phyloP scores from a whole-genome alignment of 2,888 invertebrate species.

The Drosophila setosimentum region DNA sequence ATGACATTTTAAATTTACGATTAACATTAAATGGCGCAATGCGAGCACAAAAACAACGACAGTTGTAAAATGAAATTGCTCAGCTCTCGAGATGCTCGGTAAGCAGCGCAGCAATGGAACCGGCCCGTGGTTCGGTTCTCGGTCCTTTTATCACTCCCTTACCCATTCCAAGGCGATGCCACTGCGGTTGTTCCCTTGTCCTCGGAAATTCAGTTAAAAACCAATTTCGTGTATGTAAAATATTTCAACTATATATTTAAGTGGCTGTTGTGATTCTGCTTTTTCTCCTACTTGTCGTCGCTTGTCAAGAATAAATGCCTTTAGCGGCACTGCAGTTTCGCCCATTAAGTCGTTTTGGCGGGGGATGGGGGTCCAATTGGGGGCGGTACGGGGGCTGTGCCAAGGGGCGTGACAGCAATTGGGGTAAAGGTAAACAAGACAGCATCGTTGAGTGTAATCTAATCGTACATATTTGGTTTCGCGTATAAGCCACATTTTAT shows the following conservation, averaged over 20 bases:
- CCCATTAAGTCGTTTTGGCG: constrained; percentile 51
- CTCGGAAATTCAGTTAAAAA: constrained; percentile 73
- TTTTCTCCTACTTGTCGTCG: constrained; percentile 64
- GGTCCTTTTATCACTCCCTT: background rate
- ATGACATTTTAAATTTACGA: constrained; percentile 80
- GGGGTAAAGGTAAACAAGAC: constrained; percentile 51
- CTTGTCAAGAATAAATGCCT: constrained; percentile 71
- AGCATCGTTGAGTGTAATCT: constrained; percentile 52
- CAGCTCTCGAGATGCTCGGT: constrained; percentile 56
- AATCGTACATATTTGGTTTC: constrained; percentile 48
- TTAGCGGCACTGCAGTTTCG: constrained; percentile 61
- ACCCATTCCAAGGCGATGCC: constrained; percentile 20
- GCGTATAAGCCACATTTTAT: constrained; percentile 52
- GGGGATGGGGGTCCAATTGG: background rate
- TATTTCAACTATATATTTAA: constrained; percentile 79
- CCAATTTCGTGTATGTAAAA: constrained; percentile 80
- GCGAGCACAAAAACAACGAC: constrained; percentile 67
- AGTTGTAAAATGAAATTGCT: constrained; percentile 77
- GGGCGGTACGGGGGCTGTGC: constrained; percentile 2
- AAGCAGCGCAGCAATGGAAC: background rate
- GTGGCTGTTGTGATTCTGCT: constrained; percentile 63
- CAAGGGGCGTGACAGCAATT: constrained; percentile 27
- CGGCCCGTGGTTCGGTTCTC: constrained; percentile 4
- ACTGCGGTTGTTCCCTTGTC: constrained; percentile 47
- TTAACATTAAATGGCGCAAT: constrained; percentile 78